Evolutionary conservation across 2,113 vertebrate genomes (phyloP).

Genomic region (Osmerus eperlanus): DNA sequence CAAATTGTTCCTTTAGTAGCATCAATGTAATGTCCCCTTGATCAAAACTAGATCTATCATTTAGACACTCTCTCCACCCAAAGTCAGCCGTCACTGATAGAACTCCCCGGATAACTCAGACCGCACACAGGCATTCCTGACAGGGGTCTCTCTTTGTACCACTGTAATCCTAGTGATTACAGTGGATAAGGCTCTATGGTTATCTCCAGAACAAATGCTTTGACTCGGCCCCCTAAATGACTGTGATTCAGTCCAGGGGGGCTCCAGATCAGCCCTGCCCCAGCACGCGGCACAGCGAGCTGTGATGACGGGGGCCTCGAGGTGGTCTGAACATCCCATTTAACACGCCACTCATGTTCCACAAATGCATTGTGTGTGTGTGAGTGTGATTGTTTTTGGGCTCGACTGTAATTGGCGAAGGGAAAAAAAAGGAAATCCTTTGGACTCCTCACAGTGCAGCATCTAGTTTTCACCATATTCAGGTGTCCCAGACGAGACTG

Average conservation of each 20-base stretch:
- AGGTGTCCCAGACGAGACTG: not conserved
- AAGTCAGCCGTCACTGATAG: not conserved
- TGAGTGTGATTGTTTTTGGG: not conserved
- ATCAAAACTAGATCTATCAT: not conserved
- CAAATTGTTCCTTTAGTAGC: not conserved
- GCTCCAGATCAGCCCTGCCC: not conserved
- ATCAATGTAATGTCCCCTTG: not conserved
- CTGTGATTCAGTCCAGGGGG: conserved; percentile 5
- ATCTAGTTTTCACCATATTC: no score
- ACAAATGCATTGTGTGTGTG: not conserved
- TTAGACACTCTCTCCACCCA: not conserved
- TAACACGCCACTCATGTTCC: not conserved
- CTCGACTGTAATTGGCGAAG: no score
- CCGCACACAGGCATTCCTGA: conserved; percentile 10
- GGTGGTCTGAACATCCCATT: not conserved
- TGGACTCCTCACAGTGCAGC: no score
- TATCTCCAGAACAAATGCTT: not conserved
- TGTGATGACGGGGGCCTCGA: not conserved
- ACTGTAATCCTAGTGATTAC: conserved; percentile 16
- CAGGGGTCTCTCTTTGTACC: conserved; percentile 10
- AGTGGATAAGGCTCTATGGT: not conserved
- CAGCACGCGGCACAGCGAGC: not conserved
- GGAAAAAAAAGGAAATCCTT: no score
- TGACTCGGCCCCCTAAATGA: not conserved
- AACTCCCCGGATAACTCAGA: not conserved